phyloP scores from a whole-genome alignment of 2,797 vertebrate species.

The Mycteria americana region DNA sequence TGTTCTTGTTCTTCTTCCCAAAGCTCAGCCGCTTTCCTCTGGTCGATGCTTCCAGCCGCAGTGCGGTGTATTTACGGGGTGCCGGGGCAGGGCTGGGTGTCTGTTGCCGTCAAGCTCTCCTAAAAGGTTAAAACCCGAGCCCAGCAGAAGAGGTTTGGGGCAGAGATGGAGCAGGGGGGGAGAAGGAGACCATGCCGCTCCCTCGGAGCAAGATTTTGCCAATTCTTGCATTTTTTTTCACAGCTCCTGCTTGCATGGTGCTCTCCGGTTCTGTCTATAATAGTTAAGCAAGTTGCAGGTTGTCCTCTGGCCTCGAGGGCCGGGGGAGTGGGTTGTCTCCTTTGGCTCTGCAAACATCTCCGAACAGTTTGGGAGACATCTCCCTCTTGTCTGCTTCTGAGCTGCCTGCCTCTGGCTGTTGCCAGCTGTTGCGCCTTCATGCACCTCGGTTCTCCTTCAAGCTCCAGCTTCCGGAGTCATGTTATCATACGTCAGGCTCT shows the following conservation, averaged over 20 bases:
- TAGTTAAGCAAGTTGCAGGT: neutral
- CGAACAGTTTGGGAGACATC: neutral
- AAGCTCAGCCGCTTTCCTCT: neutral
- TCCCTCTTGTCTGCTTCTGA: neutral
- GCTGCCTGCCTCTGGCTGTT: neutral
- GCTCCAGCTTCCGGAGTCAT: neutral
- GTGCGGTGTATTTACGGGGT: accelerated
- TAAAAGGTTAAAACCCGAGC: neutral
- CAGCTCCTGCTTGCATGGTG: neutral
- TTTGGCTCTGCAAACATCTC: neutral
- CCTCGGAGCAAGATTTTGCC: neutral
- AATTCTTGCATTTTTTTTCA: neutral
- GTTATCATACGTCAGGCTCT: neutral
- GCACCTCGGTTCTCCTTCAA: neutral
- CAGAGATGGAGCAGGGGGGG: neutral
- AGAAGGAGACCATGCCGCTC: accelerated
- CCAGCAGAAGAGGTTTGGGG: neutral
- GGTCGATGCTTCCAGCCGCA: neutral
- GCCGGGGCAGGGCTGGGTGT: neutral
- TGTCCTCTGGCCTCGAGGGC: neutral
- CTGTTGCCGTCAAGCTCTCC: neutral
- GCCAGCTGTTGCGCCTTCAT: neutral
- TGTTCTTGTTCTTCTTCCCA: neutral
- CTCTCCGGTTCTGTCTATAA: neutral
- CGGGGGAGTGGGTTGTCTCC: neutral